Evolutionary conservation across 2,113 vertebrate genomes (phyloP).

Genomic region (Sinocyclocheilus anshuiensis): DNA sequence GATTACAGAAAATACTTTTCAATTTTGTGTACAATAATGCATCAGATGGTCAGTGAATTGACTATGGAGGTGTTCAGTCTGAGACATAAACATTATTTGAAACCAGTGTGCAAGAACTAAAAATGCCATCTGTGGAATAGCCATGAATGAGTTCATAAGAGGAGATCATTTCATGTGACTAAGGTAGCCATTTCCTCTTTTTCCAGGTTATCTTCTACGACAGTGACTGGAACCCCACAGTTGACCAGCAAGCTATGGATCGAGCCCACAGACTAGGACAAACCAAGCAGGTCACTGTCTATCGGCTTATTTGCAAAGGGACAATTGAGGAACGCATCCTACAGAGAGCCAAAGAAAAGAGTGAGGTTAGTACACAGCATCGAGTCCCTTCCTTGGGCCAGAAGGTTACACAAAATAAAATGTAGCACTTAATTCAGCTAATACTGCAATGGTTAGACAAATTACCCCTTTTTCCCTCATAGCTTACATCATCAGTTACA

Average conservation of each 20-base stretch:
- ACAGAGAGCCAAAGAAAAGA: slow-evolving; percentile 96
- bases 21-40: not conserved
- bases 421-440: not conserved
- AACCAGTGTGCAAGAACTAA: not conserved
- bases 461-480: not conserved
- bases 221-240: slow-evolving; percentile 99
- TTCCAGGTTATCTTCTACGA: slow-evolving; percentile 96
- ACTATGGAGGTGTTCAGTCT: too few species aligned
- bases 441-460: not conserved
- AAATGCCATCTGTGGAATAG: not conserved
- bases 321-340: slow-evolving; percentile 96
- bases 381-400: not conserved
- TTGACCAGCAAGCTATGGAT: slow-evolving; percentile 99
- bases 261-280: slow-evolving; percentile 93
- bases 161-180: not conserved
- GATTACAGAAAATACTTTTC: not conserved
- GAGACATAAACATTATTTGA: not conserved
- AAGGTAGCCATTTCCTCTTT: slow-evolving; percentile 9
- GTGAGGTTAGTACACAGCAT: slow-evolving; percentile 81
- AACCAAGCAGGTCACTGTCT: slow-evolving; percentile 97
- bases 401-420: not conserved
- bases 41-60: not conserved
- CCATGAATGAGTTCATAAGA: not conserved
- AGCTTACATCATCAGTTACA: not conserved
- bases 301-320: slow-evolving; percentile 94